Base-by-base conservation (phyloP, 2,888 invertebrate species). In the Machimus atricapillus region DNA sequence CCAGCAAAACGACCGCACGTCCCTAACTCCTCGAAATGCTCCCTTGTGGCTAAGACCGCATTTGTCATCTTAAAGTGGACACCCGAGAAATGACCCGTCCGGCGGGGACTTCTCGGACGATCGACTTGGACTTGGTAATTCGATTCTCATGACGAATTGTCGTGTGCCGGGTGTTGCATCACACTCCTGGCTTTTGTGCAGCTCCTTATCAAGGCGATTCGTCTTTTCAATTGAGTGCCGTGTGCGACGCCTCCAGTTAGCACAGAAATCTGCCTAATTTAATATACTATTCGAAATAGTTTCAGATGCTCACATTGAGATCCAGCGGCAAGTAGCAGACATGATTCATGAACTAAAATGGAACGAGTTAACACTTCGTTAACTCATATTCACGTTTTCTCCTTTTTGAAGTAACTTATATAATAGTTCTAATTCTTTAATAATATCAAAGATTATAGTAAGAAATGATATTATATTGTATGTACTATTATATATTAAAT, bases 11-110 rank as follows among this genome's bases (percentile, higher is more conserved):
- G 82, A 83, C 82, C 82, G 31, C 82, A 66, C 66, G 82, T 58
- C 23, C 34, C 34, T 31, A 40, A 40, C 40, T 66, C 66, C 23
- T 9, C 66, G 66, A 66, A 66, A 66, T 83, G 66, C 6, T 83
- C 12, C 66, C 82, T 40, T 40, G 82, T 66, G 40, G 82, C 66
- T 66, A 66, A 66, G 82, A 83, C 40, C 82, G 37, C 66, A 83
- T 83, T 83, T 83, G 82, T 83, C 82, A 83, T 66, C 66, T 40
- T 66, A 83, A 83, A 83, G 82, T 83, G 82, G 82, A 83, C 82
- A 83, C 40, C 66, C 31, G 66, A 83, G 82, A 58, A 40, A 58
- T 37, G 16, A n/a, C 6, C 27, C 37, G 58, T 56, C 58, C 37
- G 16, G 19, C 37, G 23, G 82, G 34, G 37, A 43, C 34, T 34